These are phyloP conservation scores for Bradypus variegatus DNA, from an alignment of 2,797 vertebrate genomes.

Conservation along the genomic window DNA sequence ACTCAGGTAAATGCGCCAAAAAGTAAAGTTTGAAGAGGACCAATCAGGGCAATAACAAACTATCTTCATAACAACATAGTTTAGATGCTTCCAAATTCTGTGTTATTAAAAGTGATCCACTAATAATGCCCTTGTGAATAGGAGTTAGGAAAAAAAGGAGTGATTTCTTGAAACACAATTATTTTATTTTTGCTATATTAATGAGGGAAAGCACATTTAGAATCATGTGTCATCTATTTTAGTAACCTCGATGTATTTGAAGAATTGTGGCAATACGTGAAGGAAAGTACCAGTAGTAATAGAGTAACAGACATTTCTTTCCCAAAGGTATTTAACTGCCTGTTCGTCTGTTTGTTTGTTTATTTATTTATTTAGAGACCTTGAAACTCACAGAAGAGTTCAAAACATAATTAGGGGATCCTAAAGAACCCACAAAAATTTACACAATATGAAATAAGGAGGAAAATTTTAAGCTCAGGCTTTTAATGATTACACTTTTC, in stretches of 20 bases:
- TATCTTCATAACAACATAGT: not conserved
- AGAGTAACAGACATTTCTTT: not conserved
- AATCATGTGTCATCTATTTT: not conserved
- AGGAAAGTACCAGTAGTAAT: not conserved
- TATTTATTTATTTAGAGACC: not conserved
- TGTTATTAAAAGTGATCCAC: not conserved
- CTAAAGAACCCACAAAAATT: constrained; percentile 5
- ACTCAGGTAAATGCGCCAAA: not conserved
- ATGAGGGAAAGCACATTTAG: not conserved
- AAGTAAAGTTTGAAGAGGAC: not conserved
- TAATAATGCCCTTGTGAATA: not conserved
- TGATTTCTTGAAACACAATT: not conserved
- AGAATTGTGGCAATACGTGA: not conserved
- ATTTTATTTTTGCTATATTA: constrained; percentile 18
- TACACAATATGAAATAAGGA: not conserved
- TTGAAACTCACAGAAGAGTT: not conserved
- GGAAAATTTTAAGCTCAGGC: not conserved
- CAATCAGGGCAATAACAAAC: not conserved
- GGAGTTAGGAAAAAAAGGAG: not conserved
- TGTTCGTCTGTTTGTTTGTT: not conserved
- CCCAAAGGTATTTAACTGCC: not conserved
- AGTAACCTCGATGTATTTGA: not conserved
- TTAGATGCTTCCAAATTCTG: not conserved
- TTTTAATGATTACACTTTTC: constrained; percentile 23
- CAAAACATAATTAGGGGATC: not conserved